Evolutionary conservation across 2,888 invertebrate species (phyloP).

Genomic region (Spicauda simplicius): DNA sequence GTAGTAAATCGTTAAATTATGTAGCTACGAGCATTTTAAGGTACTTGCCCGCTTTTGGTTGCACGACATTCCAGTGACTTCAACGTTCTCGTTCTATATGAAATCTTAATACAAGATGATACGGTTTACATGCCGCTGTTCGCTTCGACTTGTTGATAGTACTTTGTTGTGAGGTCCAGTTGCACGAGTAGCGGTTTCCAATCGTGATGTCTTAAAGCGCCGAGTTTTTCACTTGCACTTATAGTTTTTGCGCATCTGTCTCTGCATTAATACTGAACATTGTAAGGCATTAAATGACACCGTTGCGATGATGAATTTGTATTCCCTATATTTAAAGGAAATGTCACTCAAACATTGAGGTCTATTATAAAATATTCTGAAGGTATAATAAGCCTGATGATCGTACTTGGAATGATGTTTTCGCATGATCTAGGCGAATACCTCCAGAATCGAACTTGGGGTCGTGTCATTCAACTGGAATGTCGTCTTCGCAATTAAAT

Average conservation of each 20-base stretch:
- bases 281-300: constrained; percentile 5
- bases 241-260: constrained; percentile 21
- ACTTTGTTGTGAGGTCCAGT: constrained; percentile 25
- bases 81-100: not conserved
- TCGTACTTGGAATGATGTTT: no score
- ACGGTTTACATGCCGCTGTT: constrained; percentile 10
- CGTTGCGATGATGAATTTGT: not conserved
- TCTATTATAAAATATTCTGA: no score
- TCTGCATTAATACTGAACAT: constrained; percentile 2
- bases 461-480: no score
- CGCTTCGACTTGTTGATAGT: constrained; percentile 9
- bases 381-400: no score
- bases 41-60: constrained; percentile 22
- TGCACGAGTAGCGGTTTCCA: constrained; percentile 9
- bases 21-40: constrained; percentile 22
- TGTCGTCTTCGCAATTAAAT: no score
- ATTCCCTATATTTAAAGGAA: not conserved
- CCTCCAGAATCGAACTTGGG: no score
- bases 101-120: not conserved
- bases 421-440: no score
- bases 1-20: constrained; percentile 25
- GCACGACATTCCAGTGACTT: constrained; percentile 18
- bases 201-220: constrained; percentile 7
- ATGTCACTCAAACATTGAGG: no score
- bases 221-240: constrained; percentile 17